Evolutionary conservation across 2,888 invertebrate genomes (phyloP), one percentile per base, ranked within the genome.

Genomic region (Drosophila anomalata): DNA sequence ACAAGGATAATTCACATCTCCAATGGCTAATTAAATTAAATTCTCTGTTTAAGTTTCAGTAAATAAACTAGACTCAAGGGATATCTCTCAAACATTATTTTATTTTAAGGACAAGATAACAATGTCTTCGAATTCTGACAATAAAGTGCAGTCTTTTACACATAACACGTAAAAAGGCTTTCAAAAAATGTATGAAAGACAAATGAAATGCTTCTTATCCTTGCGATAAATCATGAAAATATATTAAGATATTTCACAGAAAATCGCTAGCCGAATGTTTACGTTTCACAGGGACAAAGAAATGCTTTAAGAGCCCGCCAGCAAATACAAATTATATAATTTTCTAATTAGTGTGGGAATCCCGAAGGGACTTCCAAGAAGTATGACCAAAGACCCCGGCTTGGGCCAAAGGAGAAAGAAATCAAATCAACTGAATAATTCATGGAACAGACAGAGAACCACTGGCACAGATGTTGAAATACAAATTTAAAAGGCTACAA

Each of bases 341-440:
- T 51, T 31, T 39, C 20, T 46, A 65, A 47, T 63, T 53, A 47
- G 2, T 17, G 7, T 14, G 8, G 29, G 36, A 44, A 26, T 36
- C 29, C 50, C n/a, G 26, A 29, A 31, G 20, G 29, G 12, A 47
- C 11, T 65, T 31, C 36, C 17, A 17, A 46, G 52, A 24, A 39
- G 11, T 36, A 17, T 17, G 14, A 9, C 33, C 33, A 26, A 33
- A 46, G 44, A 36, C 29, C 11, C 17, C 22, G 24, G 52, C 36
- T 12, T 8, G 52, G 39, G 39, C 52, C 36, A 53, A 39, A 39
- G 46, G 9, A 36, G 36, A 36, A 63, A 47, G 63, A 65, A 63
- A 63, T 65, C 53, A 63, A 65, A 51, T 63, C 52, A 39, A 14
- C 46, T 63, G 63, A 65, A 65, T 65, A 63, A 65, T 65, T 65